Base-by-base conservation (phyloP, 2,797 vertebrate genomes). In the Syngnathus acus region DNA sequence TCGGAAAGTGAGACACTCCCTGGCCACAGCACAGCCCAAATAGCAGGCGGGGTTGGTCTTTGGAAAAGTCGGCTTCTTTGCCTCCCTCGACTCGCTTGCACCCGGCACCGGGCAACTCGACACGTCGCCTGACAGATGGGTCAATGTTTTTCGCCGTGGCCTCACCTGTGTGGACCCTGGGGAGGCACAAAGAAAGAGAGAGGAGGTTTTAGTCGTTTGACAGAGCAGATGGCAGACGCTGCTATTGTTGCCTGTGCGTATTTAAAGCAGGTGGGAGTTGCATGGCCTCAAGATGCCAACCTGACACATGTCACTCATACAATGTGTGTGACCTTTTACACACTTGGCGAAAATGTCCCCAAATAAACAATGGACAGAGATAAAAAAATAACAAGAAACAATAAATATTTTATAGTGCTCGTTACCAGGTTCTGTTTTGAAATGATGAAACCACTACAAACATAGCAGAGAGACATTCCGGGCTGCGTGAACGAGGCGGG, bases 11-110 rank as follows among this genome's bases (percentile, higher is more conserved):
- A 90, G 88, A 91, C 64, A 78, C 85, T 91, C 78, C 81, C 86
- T 86, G 80, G 84, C 90, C 90, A 86, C 91, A 91, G 73, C 40
- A 73, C 65, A 70, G 79, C 87, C 87, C 78, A 91, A 91, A 92
- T 90, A 92, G 89, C 78, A 74, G 68, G 61, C 72, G 73, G 86
- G 32, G 71, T 75, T 84, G 82, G 78, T 75, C 84, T 88, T 86
- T 83, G 77, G 77, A 84, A 88, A 81, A 76, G 78, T 79, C 75
- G 75, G 75, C 73, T 77, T 78, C 73, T 86, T 83, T 77, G 84
- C 76, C 74, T 68, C 81, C 80, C 82, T 84, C 38, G 9, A 21
- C 39, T 42, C 23, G 14, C 21, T 78, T 79, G 79, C 74, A 79
- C 74, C 76, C 75, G 79, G 80, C 72, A 82, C 32, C 32, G 32